These are phyloP conservation scores for Xenentodon cancila DNA, from an alignment of 2,797 vertebrate species.

Conservation along the genomic window DNA sequence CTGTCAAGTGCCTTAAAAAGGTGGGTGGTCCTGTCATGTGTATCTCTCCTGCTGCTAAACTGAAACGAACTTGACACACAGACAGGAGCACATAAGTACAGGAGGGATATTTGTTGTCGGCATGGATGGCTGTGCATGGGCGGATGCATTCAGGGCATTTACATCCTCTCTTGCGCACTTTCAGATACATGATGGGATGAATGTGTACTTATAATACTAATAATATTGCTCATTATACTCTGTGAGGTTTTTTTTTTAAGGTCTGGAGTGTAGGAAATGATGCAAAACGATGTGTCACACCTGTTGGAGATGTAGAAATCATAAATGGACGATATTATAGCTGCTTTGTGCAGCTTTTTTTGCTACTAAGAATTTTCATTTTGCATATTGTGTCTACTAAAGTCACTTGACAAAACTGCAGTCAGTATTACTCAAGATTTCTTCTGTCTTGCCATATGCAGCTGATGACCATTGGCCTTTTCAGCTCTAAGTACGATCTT, in stretches of 20 bases:
- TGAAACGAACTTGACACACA: slow-evolving; percentile 70
- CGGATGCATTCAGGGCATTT: slow-evolving; percentile 41
- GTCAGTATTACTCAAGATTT: slow-evolving; percentile 29
- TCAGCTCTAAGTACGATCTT: slow-evolving; percentile 11
- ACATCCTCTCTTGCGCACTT: slow-evolving; percentile 47
- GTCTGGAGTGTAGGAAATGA: slow-evolving; percentile 8
- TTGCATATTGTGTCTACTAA: slow-evolving; percentile 25
- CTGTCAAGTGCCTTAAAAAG: slow-evolving; percentile 70
- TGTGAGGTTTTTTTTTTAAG: slow-evolving; percentile 34
- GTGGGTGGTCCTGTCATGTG: slow-evolving; percentile 72
- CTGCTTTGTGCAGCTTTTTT: neutral
- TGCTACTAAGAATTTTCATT: neutral
- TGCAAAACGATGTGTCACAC: slow-evolving; percentile 14
- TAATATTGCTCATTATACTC: slow-evolving; percentile 23
- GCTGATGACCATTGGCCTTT: slow-evolving; percentile 47
- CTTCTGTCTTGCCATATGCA: slow-evolving; percentile 19
- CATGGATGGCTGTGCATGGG: slow-evolving; percentile 40
- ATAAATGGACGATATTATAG: slow-evolving; percentile 2
- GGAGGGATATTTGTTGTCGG: slow-evolving; percentile 59
- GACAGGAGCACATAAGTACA: slow-evolving; percentile 52
- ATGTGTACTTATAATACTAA: slow-evolving; percentile 28
- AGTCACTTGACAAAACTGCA: slow-evolving; percentile 12
- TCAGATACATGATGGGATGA: slow-evolving; percentile 43
- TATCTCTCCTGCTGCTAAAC: slow-evolving; percentile 57
- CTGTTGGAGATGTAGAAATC: slow-evolving; percentile 2